Conservation (phyloP, 1,140 invertebrate genomes). For the Diprion similis region DNA sequence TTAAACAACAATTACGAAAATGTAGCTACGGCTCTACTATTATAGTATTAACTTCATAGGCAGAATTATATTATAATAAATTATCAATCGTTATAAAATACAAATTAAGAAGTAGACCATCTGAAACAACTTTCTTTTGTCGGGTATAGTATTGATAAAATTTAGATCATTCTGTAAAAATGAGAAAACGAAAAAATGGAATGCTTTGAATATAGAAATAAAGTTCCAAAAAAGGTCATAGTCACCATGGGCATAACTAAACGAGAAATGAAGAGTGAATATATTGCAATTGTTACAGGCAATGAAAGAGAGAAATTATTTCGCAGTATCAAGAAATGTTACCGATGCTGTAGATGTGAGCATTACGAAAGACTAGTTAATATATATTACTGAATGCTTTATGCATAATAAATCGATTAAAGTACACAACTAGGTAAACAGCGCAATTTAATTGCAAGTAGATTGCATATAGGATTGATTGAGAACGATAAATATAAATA, state of each 20-base stretch:
- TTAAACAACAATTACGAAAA: conserved; percentile 3
- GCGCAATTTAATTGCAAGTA: no score
- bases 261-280: conserved; percentile 1
- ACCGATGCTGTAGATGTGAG: background rate
- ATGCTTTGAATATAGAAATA: background rate
- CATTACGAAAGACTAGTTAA: background rate
- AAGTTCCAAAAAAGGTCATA: background rate
- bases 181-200: background rate
- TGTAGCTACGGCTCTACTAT: background rate
- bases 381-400: background rate
- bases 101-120: conserved; percentile 1
- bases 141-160: background rate
- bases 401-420: no score
- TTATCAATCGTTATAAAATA: background rate
- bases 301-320: background rate
- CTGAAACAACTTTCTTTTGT: background rate
- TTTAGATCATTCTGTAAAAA: background rate
- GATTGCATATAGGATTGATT: no score
- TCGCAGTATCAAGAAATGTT: background rate
- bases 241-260: background rate
- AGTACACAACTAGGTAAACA: no score
- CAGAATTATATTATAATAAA: conserved; percentile 1
- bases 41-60: background rate
- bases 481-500: no score
- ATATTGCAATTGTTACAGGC: background rate